Conservation (phyloP, 37 sponge, comb jelly and placozoan genomes). For the Hormiphora californensis region DNA sequence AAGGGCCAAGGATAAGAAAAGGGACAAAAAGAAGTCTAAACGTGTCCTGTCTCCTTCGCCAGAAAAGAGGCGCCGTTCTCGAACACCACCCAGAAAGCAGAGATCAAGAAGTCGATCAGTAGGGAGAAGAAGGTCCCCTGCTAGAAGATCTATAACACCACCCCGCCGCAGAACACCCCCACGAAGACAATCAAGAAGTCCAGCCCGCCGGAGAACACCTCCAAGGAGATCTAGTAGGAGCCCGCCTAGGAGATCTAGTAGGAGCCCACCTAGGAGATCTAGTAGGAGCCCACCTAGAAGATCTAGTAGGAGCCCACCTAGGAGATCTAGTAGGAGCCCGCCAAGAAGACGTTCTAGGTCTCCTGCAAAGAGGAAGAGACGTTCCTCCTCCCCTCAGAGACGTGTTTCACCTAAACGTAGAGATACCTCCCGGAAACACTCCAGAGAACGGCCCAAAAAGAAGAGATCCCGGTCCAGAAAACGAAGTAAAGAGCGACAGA, state of each 20-base stretch:
- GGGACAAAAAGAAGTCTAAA: too few relatives aligned
- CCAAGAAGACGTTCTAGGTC: constrained; percentile 49
- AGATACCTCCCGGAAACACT: too few relatives aligned
- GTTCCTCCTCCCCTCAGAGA: constrained; percentile 1
- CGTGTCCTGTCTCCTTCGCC: too few relatives aligned
- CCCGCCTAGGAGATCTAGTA: not conserved
- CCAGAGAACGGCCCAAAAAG: not conserved
- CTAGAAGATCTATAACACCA: not conserved
- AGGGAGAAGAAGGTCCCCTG: constrained; percentile 10
- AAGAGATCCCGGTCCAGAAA: too few relatives aligned
- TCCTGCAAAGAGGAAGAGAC: not conserved
- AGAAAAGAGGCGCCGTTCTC: too few relatives aligned
- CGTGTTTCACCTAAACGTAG: not conserved
- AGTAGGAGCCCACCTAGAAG: not conserved
- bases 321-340: constrained; percentile 1
- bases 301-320: not conserved
- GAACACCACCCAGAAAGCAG: too few relatives aligned
- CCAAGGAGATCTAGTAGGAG: not conserved
- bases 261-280: not conserved
- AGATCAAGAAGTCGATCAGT: too few relatives aligned
- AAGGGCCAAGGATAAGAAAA: too few relatives aligned
- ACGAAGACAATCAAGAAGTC: too few relatives aligned
- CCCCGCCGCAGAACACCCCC: not conserved
- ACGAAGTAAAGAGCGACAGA: too few relatives aligned
- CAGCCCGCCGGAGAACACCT: too few relatives aligned